phyloP scores from a whole-genome alignment of 2,888 invertebrate species.

The Dynastes maya region DNA sequence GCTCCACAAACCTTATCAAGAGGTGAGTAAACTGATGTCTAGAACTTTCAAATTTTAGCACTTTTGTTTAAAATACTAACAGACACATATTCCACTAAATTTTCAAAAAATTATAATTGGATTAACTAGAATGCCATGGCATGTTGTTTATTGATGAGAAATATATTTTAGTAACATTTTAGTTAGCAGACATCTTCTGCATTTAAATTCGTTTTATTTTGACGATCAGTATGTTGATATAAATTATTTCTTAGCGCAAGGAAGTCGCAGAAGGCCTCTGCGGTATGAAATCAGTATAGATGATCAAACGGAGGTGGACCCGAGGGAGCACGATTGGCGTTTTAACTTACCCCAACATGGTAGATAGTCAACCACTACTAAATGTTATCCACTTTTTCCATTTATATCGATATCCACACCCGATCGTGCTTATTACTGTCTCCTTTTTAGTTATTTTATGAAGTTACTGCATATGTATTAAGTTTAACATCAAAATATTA shows the following conservation, averaged over 20 bases:
- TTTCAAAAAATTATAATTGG: neutral
- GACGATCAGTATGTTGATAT: slow-evolving; percentile 42
- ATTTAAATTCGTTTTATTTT: slow-evolving; percentile 4
- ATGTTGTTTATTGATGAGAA: neutral
- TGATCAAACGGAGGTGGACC: slow-evolving; percentile 73
- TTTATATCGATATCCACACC: slow-evolving; percentile 42
- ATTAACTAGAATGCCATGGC: neutral
- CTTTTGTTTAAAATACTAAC: too few species aligned
- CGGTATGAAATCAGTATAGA: slow-evolving; percentile 73
- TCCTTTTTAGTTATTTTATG: neutral
- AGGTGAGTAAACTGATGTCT: slow-evolving; percentile 49
- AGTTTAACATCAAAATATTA: neutral
- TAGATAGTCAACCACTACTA: slow-evolving; percentile 63
- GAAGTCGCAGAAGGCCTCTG: slow-evolving; percentile 69
- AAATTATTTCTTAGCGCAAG: slow-evolving; percentile 64
- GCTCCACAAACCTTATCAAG: slow-evolving; percentile 50
- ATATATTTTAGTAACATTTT: neutral
- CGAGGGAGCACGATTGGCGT: slow-evolving; percentile 73
- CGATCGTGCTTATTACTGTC: slow-evolving; percentile 41
- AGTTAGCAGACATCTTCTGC: neutral
- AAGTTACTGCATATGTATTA: slow-evolving; percentile 30
- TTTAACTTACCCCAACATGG: slow-evolving; percentile 71
- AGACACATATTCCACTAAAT: neutral
- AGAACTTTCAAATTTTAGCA: neutral
- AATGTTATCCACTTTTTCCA: slow-evolving; percentile 36